Conservation (phyloP, 2,888 invertebrate species). For the Liopterus haemorrhoidalis region DNA sequence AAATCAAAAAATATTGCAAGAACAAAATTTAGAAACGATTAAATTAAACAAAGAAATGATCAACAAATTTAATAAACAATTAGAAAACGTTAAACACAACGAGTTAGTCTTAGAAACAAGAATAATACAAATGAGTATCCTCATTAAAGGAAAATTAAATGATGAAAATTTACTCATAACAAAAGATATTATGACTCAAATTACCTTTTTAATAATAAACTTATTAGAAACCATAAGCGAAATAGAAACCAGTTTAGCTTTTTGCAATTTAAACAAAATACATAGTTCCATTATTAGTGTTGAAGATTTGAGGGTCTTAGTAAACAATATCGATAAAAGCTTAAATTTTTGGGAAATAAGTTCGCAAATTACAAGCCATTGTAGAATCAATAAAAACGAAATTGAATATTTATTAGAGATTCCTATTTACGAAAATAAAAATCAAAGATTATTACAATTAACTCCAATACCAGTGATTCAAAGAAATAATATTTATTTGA, state of each 20-base stretch:
- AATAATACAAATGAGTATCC: conserved; percentile 3
- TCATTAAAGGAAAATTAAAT: conserved; percentile 4
- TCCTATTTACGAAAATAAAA: too few relatives aligned
- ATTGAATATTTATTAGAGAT: conserved; percentile 12
- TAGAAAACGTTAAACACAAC: conserved; percentile 11
- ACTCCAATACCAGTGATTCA: too few relatives aligned
- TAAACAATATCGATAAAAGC: conserved; percentile 4
- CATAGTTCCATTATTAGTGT: too few relatives aligned
- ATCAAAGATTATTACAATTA: too few relatives aligned
- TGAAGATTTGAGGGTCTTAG: conserved; percentile 3
- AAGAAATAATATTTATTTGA: too few relatives aligned
- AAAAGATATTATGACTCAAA: conserved; percentile 7
- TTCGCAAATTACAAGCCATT: conserved; percentile 7
- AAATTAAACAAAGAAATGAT: conserved; percentile 8
- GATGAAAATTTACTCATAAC: conserved; percentile 4
- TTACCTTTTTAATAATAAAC: conserved; percentile 9
- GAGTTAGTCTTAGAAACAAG: conserved; percentile 1
- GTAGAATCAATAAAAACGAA: conserved; percentile 10
- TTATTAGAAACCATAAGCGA: conserved; percentile 7
- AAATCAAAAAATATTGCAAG: conserved; percentile 9
- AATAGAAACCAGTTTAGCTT: conserved; percentile 14
- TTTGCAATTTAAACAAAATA: conserved; percentile 6
- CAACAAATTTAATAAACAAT: conserved; percentile 3
- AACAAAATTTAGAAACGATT: conserved; percentile 6
- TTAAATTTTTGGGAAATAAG: conserved; percentile 7